Conservation (phyloP, 92 coral and sea anemone species). For the Desmophyllum pertusum region DNA sequence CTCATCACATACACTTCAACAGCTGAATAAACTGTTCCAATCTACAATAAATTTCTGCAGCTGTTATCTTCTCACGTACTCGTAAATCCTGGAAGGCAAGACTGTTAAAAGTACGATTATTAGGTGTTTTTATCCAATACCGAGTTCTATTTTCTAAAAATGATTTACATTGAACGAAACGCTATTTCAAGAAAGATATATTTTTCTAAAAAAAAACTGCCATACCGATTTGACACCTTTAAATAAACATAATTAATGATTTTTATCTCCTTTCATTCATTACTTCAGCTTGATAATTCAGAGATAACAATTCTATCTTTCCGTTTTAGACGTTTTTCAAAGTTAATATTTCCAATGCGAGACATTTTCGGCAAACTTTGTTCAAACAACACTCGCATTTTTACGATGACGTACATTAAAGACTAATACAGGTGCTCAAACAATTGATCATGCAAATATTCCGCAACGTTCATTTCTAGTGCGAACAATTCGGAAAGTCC, state of each 20-base stretch:
- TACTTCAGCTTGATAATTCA: background rate
- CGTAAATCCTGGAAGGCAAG: background rate
- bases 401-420: background rate
- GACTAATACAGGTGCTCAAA: conserved; percentile 25
- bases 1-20: background rate
- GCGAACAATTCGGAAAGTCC: background rate
- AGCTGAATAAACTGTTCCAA: background rate
- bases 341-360: background rate
- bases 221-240: background rate
- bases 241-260: background rate
- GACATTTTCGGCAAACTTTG: background rate
- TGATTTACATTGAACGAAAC: background rate
- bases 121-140: background rate
- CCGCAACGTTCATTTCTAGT: background rate
- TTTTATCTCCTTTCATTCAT: background rate
- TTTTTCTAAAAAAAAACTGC: background rate
- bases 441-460: background rate
- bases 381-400: background rate
- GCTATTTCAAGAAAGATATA: background rate
- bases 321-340: background rate
- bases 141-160: background rate
- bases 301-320: background rate
- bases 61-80: conserved; percentile 16
- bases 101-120: background rate
- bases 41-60: background rate